Evolutionary conservation across 2,888 invertebrate genomes (phyloP), one percentile per base, ranked within the genome.

Genomic region (Drosophila nr. fundita): DNA sequence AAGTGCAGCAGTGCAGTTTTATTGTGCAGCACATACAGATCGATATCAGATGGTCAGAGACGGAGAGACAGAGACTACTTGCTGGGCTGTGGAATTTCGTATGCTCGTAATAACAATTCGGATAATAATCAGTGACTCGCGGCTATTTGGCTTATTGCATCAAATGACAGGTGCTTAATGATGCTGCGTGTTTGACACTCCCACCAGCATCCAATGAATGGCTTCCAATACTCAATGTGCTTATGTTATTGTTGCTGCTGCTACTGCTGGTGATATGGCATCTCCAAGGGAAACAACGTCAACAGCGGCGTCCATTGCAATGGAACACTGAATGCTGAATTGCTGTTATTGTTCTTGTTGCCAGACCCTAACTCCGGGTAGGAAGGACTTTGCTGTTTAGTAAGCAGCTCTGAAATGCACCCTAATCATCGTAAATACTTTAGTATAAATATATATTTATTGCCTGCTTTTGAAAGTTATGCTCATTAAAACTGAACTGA

Each of bases 101-200:
- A 18, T 21, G 6, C 13, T 40, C 55, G 64, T 49, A 61, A 64
- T 76, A 76, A 55, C 52, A 48, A 77, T 57, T 61, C 27, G 38
- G 68, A 73, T 76, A 50, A 77, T 77, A 68, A 73, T 73, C 60
- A 58, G 42, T 27, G 68, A 57, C 48, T 73, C 55, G 73, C 73
- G 53, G 61, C 61, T 45, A 58, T 73, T 77, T 77, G 63, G 73
- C n/a, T 62, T 57, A 68, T 73, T 73, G 76, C 54, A 64, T 77
- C 73, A 50, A 61, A 68, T 73, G 73, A 73, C 78, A 77, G 76
- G 57, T 55, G 53, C 58, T 77, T 68, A 68, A 52, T 67, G 59
- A 36, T 53, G 49, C 49, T 53, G 50, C 38, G 15, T 30, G 6
- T 11, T 42, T 27, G 59, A 40, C 68, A 72, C 73, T 73, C 78